Conservation (phyloP, 2,797 vertebrate genomes). For the Anguilla marmorata region DNA sequence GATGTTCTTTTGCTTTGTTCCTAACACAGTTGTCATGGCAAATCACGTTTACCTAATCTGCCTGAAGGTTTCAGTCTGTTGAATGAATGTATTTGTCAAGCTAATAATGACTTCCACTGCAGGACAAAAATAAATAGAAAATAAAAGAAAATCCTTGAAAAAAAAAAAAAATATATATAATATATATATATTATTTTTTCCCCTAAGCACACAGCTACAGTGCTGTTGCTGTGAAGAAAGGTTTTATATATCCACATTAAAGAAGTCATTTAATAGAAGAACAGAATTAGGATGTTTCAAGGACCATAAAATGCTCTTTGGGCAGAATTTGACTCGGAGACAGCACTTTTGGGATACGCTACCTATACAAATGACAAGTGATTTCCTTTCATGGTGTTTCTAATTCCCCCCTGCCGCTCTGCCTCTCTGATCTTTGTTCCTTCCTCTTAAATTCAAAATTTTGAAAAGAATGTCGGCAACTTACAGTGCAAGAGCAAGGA, state of each 20-base stretch:
- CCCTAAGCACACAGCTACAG: not conserved
- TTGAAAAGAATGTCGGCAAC: constrained; percentile 11
- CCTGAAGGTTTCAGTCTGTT: not conserved
- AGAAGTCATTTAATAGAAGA: not conserved
- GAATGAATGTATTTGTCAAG: not conserved
- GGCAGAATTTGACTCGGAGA: not conserved
- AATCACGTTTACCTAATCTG: not conserved
- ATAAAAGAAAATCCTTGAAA: not conserved
- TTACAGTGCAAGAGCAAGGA: not conserved
- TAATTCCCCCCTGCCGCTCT: not conserved
- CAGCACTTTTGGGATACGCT: not conserved
- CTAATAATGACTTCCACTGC: not conserved
- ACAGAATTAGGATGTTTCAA: constrained; percentile 2
- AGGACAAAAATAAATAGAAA: not conserved
- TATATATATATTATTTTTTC: not conserved
- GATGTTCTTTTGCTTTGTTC: not conserved
- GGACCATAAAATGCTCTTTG: not conserved
- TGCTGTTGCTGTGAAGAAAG: not conserved
- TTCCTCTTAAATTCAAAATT: constrained; percentile 5
- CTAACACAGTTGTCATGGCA: not conserved
- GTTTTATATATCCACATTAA: not conserved
- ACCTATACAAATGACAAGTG: constrained; percentile 4
- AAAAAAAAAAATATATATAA: not conserved
- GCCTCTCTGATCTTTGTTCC: not conserved
- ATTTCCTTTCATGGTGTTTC: not conserved